A percentile compares a stretch with the other conserved stretches of the same genome.
Conservation (phyloP, 23 tunicate species). For the Oikopleura vanhoeffeni region DNA sequence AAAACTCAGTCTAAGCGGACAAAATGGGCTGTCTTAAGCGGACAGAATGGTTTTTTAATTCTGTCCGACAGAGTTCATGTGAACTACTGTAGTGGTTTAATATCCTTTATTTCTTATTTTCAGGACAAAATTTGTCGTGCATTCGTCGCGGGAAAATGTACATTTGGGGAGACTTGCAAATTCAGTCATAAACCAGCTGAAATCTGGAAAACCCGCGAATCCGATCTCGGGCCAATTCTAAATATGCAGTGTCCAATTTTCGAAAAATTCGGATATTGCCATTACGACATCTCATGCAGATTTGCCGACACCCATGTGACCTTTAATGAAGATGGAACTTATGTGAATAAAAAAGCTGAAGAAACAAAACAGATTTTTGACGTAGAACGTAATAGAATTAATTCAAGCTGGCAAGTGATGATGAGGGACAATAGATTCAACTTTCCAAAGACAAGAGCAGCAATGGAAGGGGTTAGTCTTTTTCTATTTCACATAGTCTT, state of each 20-base stretch:
- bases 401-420: neutral
- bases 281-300: neutral
- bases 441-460: neutral
- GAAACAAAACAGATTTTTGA: neutral
- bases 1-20: no score
- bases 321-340: neutral
- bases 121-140: neutral
- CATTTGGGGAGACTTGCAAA: neutral
- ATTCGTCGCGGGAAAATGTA: neutral
- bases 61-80: no score
- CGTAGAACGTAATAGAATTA: neutral
- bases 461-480: neutral
- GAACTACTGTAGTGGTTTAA: no score
- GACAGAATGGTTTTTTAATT: no score
- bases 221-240: neutral
- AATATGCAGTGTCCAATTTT: neutral
- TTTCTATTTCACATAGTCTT: no score
- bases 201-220: neutral
- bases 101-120: neutral
- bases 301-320: neutral
- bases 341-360: neutral
- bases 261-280: slow-evolving; percentile 8
- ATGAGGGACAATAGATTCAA: neutral
- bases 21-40: no score
- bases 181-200: neutral